Evolutionary conservation across 53 echinoderm and acorn worm species (phyloP).

Genomic region (Pentamera pediparva): DNA sequence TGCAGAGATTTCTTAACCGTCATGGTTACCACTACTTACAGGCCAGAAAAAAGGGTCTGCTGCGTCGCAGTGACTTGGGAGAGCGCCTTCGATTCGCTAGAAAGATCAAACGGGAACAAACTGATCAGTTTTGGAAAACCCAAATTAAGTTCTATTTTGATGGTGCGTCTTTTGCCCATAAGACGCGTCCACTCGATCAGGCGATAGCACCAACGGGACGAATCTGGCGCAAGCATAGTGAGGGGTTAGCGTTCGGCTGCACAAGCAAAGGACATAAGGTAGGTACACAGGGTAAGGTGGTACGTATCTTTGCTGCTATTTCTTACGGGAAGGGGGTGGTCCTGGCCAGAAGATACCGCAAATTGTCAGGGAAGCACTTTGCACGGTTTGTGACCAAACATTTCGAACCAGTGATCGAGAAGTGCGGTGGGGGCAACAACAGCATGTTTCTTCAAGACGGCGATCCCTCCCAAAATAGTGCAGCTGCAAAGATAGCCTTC

Average conservation of each 20-base stretch:
- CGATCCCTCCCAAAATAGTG: slow-evolving; percentile 13
- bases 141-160: slow-evolving; percentile 4
- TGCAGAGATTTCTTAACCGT: background rate
- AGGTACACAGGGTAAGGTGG: slow-evolving; percentile 1
- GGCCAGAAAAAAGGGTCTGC: slow-evolving; percentile 13
- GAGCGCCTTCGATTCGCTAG: background rate
- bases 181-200: background rate
- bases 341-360: background rate
- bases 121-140: background rate
- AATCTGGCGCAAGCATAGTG: background rate
- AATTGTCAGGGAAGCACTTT: slow-evolving; percentile 2
- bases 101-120: slow-evolving; percentile 4
- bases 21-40: background rate
- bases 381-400: slow-evolving; percentile 2
- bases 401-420: background rate
- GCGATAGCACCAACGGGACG: background rate
- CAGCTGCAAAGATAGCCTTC: slow-evolving; percentile 3
- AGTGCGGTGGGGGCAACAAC: background rate
- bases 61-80: no score
- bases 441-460: slow-evolving; percentile 5
- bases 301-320: no score
- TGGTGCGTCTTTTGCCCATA: slow-evolving; percentile 8
- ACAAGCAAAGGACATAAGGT: slow-evolving; percentile 5
- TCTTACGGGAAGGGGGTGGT: slow-evolving; percentile 13
- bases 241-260: background rate